Conservation (phyloP, 2,888 invertebrate species). For the Tiliacea citrago region DNA sequence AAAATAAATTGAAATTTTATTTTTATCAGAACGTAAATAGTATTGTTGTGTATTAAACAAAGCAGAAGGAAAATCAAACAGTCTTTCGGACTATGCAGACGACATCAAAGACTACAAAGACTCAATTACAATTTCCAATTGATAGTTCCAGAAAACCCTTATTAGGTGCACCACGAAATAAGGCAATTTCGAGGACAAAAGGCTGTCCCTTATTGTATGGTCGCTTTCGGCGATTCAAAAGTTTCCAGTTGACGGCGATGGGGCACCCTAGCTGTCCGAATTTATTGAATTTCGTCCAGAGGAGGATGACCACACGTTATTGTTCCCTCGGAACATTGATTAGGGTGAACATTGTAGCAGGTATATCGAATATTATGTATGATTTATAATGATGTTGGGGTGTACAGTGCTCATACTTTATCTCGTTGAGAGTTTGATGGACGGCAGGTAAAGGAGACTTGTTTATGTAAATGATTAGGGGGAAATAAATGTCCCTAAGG, state of each 20-base stretch:
- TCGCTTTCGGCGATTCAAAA: conserved; percentile 86
- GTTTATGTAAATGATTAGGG: conserved; percentile 17
- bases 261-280: conserved; percentile 80
- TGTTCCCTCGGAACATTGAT: conserved; percentile 83
- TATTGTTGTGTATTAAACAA: conserved; percentile 71
- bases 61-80: conserved; percentile 75
- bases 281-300: conserved; percentile 87
- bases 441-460: conserved; percentile 18
- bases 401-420: conserved; percentile 53
- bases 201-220: conserved; percentile 80
- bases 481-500: not conserved
- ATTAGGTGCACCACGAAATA: conserved; percentile 86
- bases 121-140: conserved; percentile 85
- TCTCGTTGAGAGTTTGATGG: conserved; percentile 65
- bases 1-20: conserved; percentile 63
- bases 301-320: conserved; percentile 87
- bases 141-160: conserved; percentile 87
- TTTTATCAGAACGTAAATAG: conserved; percentile 69
- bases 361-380: conserved; percentile 72
- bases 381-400: conserved; percentile 72
- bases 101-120: conserved; percentile 86
- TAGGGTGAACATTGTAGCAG: conserved; percentile 80
- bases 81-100: conserved; percentile 75
- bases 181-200: conserved; percentile 89
- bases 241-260: conserved; percentile 83